These are phyloP conservation scores for Dryobates pubescens DNA, from an alignment of 2,797 vertebrate genomes.

Conservation along the genomic window DNA sequence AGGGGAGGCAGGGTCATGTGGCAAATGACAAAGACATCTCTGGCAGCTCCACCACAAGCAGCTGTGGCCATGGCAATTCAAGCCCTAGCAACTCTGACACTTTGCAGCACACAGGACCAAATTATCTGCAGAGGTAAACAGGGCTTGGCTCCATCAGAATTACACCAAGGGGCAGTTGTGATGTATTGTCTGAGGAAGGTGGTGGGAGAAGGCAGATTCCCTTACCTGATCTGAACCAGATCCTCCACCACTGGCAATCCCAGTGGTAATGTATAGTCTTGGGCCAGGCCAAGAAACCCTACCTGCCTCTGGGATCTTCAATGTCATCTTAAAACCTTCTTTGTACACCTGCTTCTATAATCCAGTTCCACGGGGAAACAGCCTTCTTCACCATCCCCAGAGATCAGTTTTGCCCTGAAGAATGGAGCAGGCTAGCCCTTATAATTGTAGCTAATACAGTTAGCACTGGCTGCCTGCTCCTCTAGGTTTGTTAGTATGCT, in stretches of 20 bases:
- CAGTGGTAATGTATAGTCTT: neutral
- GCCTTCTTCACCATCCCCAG: neutral
- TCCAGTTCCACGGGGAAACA: neutral
- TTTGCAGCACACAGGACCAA: neutral
- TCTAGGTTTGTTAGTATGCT: neutral
- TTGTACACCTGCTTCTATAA: neutral
- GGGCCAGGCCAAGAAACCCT: neutral
- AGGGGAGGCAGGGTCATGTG: neutral
- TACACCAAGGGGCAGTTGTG: neutral
- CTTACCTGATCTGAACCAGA: neutral
- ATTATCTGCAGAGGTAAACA: accelerated
- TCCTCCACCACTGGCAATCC: accelerated
- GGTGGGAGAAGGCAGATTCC: neutral
- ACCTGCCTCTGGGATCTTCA: neutral
- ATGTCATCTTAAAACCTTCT: neutral
- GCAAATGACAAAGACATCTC: neutral
- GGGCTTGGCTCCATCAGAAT: neutral
- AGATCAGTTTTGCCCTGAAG: neutral
- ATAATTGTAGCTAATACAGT: neutral
- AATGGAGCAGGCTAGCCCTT: neutral
- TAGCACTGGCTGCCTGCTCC: neutral
- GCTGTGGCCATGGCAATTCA: neutral
- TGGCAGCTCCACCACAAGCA: accelerated
- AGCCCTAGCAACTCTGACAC: neutral
- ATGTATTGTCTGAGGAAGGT: accelerated